Base-by-base conservation (phyloP, 2,888 invertebrate species). In the Drosophila rubida region DNA sequence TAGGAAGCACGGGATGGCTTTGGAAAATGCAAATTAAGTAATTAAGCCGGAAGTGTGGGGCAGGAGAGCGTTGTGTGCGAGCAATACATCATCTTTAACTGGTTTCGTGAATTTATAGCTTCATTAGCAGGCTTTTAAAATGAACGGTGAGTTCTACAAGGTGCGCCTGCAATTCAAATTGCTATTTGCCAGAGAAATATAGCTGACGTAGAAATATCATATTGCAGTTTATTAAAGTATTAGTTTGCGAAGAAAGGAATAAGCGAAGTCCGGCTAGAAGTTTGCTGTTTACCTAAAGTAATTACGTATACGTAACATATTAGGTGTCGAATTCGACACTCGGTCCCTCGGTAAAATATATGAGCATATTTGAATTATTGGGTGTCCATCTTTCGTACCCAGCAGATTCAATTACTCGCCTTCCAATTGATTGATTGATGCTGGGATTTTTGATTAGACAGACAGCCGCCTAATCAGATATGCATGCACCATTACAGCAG, bases 1-100 rank as follows among this genome's bases (percentile, higher is more conserved):
- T 88, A 86, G 88, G 59, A 65, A 60, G 70, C 63, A 53, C 32
- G 51, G 67, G 37, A n/a, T 54, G 72, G 41, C 48, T 57, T 27
- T 69, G 68, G 62, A 48, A 77, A 87, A 89, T 89, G 87, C 86
- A 89, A 90, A 90, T 90, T 90, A 90, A 90, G 89, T 90, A 90
- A 90, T 90, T 90, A 90, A 69, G 70, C 48, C 11, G 19, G 50
- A 30, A 13, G 16, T 39, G 4, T 32, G 49, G 16, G 51, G 16
- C 16, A 13, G 14, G 13, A 37, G 35, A 14, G 13, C 14, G 2
- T 7, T 50, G 16, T 8, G n/a, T 14, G 7, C 39, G 19, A 39
- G 30, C 58, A 54, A 60, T 55, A 41, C 45, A 32, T 39, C 42
- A 61, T 63, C 41, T 73, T 65, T 46, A 76, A 65, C 57, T 22